Conservation (phyloP, 2,113 vertebrate species). For the Scopus umbretta region DNA sequence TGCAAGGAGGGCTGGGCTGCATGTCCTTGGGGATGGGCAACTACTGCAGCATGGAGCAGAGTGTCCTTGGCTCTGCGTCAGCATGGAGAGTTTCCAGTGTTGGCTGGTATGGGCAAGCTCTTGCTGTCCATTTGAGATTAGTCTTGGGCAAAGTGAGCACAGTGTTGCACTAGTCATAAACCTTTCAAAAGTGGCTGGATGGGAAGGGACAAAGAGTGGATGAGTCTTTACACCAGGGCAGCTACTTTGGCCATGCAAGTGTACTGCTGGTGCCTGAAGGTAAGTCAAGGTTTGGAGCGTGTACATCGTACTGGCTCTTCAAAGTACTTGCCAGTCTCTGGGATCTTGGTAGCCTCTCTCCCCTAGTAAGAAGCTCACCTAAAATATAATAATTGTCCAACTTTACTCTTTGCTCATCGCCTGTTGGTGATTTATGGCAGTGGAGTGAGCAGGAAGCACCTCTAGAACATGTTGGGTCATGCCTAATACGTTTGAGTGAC, state of each 20-base stretch:
- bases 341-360: background rate
- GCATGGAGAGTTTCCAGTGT: background rate
- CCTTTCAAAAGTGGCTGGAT: background rate
- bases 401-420: background rate
- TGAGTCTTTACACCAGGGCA: background rate
- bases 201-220: background rate
- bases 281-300: background rate
- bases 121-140: background rate
- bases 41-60: background rate
- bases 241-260: background rate
- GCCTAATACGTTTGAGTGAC: background rate
- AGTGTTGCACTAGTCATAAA: background rate
- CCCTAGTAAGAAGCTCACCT: background rate
- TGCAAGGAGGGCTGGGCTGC: background rate
- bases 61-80: background rate
- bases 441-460: background rate
- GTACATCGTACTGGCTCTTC: accelerated
- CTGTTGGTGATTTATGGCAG: background rate
- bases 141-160: background rate
- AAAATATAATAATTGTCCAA: background rate
- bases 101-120: background rate
- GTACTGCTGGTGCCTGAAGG: background rate
- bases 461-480: background rate
- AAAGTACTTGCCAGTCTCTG: background rate
- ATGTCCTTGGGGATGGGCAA: background rate